phyloP scores from a whole-genome alignment of 2,797 vertebrate species.

The Gorsachius magnificus region DNA sequence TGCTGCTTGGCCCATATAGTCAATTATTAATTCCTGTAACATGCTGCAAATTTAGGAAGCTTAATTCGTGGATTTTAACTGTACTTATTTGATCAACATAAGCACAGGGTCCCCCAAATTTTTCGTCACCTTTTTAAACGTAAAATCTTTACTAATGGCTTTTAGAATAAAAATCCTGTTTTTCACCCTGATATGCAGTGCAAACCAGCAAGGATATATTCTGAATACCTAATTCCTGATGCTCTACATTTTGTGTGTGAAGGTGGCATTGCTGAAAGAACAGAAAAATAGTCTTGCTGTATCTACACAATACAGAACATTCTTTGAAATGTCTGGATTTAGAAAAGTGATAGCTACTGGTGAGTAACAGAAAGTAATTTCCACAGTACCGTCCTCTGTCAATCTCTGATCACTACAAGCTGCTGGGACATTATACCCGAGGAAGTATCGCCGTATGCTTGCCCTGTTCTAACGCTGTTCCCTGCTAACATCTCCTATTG shows the following conservation, averaged over 20 bases:
- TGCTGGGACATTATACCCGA: not conserved
- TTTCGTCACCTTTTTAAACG: not conserved
- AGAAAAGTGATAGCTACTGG: not conserved
- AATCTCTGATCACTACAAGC: not conserved
- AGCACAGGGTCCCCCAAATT: not conserved
- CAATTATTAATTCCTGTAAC: not conserved
- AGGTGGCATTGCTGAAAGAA: not conserved
- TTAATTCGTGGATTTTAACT: not conserved
- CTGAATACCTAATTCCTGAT: not conserved
- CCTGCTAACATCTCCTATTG: not conserved
- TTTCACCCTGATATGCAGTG: not conserved
- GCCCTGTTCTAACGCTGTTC: not conserved
- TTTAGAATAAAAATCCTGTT: not conserved
- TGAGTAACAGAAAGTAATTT: not conserved
- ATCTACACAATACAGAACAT: not conserved
- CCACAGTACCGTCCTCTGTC: not conserved
- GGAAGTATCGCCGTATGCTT: not conserved
- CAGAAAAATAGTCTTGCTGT: not conserved
- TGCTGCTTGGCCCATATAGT: not conserved
- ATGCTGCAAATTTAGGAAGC: not conserved
- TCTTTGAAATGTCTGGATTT: not conserved
- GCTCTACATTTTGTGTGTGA: not conserved
- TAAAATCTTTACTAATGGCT: not conserved
- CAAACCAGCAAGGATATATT: not conserved
- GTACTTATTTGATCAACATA: not conserved